Evolutionary conservation across 53 echinoderm and acorn worm genomes (phyloP).

Genomic region (Mesocentrotus franciscanus): DNA sequence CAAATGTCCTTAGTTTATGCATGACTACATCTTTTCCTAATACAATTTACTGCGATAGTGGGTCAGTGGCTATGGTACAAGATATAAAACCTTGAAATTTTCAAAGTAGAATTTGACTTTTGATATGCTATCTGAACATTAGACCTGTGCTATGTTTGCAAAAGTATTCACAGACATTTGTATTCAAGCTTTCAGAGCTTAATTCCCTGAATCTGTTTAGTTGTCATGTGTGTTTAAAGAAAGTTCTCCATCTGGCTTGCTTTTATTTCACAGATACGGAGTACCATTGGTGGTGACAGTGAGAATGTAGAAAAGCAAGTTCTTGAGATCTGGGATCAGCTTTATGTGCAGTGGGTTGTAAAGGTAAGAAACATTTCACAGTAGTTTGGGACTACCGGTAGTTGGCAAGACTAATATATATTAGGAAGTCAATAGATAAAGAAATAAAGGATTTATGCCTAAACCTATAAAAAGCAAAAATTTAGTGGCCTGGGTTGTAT

Average conservation of each 20-base stretch:
- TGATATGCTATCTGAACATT: too few relatives aligned
- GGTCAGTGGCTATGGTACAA: too few relatives aligned
- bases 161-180: not conserved
- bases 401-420: too few relatives aligned
- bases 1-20: too few relatives aligned
- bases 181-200: not conserved
- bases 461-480: too few relatives aligned
- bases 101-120: too few relatives aligned
- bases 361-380: constrained; percentile 69
- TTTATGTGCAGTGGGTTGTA: constrained; percentile 85
- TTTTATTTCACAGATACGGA: constrained; percentile 69
- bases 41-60: too few relatives aligned
- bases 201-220: not conserved
- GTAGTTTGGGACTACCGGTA: not conserved
- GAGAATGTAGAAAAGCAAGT: constrained; percentile 88
- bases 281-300: constrained; percentile 75
- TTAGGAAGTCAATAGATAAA: too few relatives aligned
- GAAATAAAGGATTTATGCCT: too few relatives aligned
- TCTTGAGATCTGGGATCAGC: constrained; percentile 82
- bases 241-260: not conserved
- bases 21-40: too few relatives aligned
- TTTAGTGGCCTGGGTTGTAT: too few relatives aligned
- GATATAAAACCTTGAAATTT: too few relatives aligned
- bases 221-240: not conserved
- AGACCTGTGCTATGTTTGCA: not conserved